Evolutionary conservation across 2,113 vertebrate species (phyloP), one percentile per base, ranked within the genome.

Genomic region (Heterotilapia buettikoferi): DNA sequence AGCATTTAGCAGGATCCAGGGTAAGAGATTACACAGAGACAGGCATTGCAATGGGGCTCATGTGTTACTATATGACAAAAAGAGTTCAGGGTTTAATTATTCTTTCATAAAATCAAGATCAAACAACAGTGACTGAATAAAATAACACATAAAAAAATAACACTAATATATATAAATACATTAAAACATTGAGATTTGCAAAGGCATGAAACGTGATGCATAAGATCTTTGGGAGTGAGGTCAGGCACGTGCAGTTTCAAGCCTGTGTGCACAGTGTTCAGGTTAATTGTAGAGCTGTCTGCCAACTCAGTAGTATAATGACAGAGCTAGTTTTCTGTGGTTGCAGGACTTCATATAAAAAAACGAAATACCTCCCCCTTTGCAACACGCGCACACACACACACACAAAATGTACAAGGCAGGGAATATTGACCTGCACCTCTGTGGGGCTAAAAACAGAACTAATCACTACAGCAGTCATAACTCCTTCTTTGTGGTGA

Each of bases 391-490:
- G 16, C 68, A 47, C 36, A 73, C 79, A 83, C 85, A 82, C 86
- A 57, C 59, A 71, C 50, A 85, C 40, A 18, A 19, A 82, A 50
- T n/a, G 56, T 54, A 80, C 83, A 19, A 82, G 57, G 85, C 94
- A 93, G 92, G 95, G 94, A 94, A 95, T 95, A 96, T 95, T 94
- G 95, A 97, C 95, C 94, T 90, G 88, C 79, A 86, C 90, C 90
- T 92, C 85, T 90, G 86, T 85, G 31, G 88, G 88, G 93, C 92
- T 95, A 96, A 96, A 96, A 97, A 96, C 95, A 95, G 95, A 96
- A 93, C 90, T 93, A 94, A 96, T 96, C 95, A 93, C 91, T 86
- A 87, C 91, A 81, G 78, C 82, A 82, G 90, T 94, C 92, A 95
- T 95, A 93, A 93, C 91, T 94, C 93, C 93, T 94, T 84, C 90